Conservation (phyloP, 2,797 vertebrate species). For the Columba guinea region DNA sequence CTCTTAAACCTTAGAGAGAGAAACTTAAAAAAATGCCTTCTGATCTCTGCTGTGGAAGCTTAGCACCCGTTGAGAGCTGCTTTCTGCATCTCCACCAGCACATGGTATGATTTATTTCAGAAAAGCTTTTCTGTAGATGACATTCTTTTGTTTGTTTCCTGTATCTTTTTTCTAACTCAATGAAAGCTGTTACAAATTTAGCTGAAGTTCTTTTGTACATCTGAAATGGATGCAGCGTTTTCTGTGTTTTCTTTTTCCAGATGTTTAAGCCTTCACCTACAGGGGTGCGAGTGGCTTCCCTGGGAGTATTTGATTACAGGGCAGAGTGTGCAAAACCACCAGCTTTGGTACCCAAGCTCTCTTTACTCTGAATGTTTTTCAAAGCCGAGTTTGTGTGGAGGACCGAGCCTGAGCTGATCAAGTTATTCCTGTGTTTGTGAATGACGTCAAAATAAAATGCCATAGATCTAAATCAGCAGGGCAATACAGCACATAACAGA, state of each 20-base stretch:
- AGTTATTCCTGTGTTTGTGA: slow-evolving; percentile 21
- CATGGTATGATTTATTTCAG: background rate
- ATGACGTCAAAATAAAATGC: slow-evolving; percentile 35
- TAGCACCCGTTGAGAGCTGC: background rate
- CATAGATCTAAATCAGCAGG: slow-evolving; percentile 1
- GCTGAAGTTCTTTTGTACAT: background rate
- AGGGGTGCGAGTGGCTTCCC: background rate
- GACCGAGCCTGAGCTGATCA: background rate
- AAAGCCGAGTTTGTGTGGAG: background rate
- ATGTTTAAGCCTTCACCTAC: background rate
- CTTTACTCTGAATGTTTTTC: background rate
- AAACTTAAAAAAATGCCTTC: background rate
- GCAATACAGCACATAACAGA: background rate
- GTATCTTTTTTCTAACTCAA: background rate
- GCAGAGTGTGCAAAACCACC: background rate
- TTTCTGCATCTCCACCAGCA: background rate
- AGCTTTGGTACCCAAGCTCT: background rate
- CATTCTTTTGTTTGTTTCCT: background rate
- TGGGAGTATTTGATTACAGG: background rate
- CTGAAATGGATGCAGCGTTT: background rate
- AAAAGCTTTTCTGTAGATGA: background rate
- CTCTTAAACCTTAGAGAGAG: background rate
- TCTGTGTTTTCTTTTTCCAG: background rate
- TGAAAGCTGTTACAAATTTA: background rate
- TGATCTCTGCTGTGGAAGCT: background rate